Base-by-base conservation (phyloP, 2,888 invertebrate genomes). In the Macrosiphum euphorbiae region DNA sequence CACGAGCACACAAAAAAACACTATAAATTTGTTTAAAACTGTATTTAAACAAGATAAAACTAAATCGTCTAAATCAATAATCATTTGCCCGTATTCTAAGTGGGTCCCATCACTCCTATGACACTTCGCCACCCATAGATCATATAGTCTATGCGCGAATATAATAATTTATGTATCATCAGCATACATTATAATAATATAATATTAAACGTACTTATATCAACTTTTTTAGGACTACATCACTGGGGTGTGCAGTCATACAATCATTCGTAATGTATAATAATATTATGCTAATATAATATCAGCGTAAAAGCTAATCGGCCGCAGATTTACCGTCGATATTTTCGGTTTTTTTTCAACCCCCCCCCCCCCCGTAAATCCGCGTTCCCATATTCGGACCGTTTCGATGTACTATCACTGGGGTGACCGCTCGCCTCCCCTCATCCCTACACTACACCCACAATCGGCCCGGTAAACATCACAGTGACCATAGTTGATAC, bases 401-500 rank as follows among this genome's bases (percentile, higher is more conserved):
- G 41, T 58, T 89, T 61, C 3, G 28, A 89, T 44, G 13, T 24
- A 28, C 41, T 16, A 89, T 26, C 41, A 26, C 55, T 13, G 35
- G 20, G 78, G 13, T 16, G 78, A 35, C 20, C 20, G 10, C 35
- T 20, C 67, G n/a, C 67, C 7, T 35, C 24, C 24, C 20, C 24
- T 13, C 3, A n/a, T 3, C 67, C n/a, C 67, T 13, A 44, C 20
- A 78, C 20, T 16, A 16, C 35, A 35, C 20, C 35, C 78, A 78
- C 35, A 78, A 20, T 78, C 35, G 20, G 35, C 20, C 35, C 78
- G 78, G 35, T 35, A 78, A 78, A 78, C 20, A 55, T 20, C 55
- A 78, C 88, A 88, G 13, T 52, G 35, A 90, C 67, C 47, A 50
- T 26, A 26, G 55, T 20, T 55, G 91, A 91, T 91, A 91, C 91